Percentiles rank a stretch among this genome's conserved stretches.
Conservation (phyloP, 2,113 vertebrate genomes). For the Lucifuga dentata region DNA sequence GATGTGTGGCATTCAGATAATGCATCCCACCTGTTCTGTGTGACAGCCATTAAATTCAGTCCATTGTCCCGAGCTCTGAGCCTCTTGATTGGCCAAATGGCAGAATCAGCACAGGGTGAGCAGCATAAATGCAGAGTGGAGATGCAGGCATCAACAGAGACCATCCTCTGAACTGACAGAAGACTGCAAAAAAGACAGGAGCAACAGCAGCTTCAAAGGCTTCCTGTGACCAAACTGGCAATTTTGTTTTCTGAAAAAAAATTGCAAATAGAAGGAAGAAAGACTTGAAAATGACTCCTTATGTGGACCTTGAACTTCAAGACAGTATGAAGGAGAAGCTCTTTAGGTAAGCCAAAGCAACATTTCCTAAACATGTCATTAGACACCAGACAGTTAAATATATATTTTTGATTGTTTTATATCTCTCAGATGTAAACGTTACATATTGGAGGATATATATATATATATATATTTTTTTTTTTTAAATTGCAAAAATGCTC, state of each 20-base stretch:
- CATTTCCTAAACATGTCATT: neutral
- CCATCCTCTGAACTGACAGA: constrained; percentile 6
- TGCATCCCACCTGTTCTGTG: constrained; percentile 78
- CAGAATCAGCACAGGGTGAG: constrained; percentile 7
- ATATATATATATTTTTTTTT: too few relatives aligned
- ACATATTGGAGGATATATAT: constrained; percentile 70
- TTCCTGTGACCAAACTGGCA: too few relatives aligned
- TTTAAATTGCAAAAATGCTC: too few relatives aligned
- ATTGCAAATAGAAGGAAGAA: constrained; percentile 9
- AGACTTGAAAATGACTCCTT: constrained; percentile 72
- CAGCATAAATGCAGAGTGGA: constrained; percentile 72
- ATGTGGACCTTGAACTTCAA: constrained; percentile 74
- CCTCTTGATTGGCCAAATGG: constrained; percentile 73
- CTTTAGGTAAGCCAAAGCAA: constrained; percentile 66
- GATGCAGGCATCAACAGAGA: constrained; percentile 36
- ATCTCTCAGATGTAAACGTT: constrained; percentile 77
- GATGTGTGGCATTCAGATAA: constrained; percentile 63
- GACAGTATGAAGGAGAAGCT: constrained; percentile 79
- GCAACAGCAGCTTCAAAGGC: neutral
- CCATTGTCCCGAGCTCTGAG: constrained; percentile 66
- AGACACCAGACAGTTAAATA: neutral
- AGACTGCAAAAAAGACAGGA: neutral
- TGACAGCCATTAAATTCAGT: constrained; percentile 67
- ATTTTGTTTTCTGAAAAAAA: neutral
- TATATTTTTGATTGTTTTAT: neutral